Base-by-base conservation (phyloP, 35 echinoderm and acorn worm species). In the Strongylocentrotus purpuratus region DNA sequence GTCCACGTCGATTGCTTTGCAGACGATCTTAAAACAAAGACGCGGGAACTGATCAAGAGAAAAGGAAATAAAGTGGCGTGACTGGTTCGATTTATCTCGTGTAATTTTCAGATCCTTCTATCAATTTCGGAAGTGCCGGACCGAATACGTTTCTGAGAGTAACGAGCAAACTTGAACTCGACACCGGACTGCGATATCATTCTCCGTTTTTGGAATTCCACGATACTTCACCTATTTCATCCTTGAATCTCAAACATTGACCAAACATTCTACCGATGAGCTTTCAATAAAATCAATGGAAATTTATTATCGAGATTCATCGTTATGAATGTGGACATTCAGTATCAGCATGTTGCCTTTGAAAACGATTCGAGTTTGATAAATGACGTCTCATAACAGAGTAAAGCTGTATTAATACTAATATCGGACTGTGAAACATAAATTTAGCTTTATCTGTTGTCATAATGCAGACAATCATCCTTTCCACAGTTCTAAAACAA, bases 61-160 rank as follows among this genome's bases (percentile, higher is more conserved):
- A 89, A 85, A 31, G 15, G n/a, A 46, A 33, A 89, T 89, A 46
- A 33, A 89, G 87, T 41, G 33, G 87, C 87, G 87, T 89, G 87
- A 89, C 87, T 13, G 33, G 87, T 89, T 89, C 45, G 87, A 89
- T 89, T 89, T 89, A 89, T 89, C 32, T 89, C 32, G 45, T 89
- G 87, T 89, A 89, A 89, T 46, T 86, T 78, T 46, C 32, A 89
- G 20, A 41, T 89, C 45, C 11, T 31, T 33, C 45, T 45, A 89
- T 89, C 45, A 89, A 89, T 89, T 89, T 89, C 32, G 31, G 33
- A 89, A 89, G 33, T 89, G 87, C 87, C 32, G 45, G 33, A 25
- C 87, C 32, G 87, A 89, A 89, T 89, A n/a, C 45, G 45, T 46
- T 89, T 33, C 87, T 22, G 33, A 41, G 45, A 18, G 87, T 89